Conservation (phyloP, 2,113 vertebrate genomes). For the Scytalopus superciliaris region DNA sequence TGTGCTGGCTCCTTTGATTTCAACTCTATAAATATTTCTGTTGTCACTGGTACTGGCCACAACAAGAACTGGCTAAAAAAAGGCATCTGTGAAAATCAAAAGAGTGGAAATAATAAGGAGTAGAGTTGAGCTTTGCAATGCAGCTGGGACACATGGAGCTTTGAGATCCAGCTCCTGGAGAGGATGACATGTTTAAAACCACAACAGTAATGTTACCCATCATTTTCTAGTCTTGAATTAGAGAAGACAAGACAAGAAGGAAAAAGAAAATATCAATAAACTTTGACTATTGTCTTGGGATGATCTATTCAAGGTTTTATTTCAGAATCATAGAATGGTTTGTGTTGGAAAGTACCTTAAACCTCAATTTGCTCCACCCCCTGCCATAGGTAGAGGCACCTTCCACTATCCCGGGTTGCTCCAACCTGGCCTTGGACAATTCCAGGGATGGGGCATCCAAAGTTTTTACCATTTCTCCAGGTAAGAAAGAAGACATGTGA, state of each 20-base stretch:
- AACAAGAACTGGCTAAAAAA: not conserved
- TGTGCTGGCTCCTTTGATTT: not conserved
- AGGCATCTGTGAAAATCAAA: not conserved
- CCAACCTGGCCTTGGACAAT: not conserved
- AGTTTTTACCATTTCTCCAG: not conserved
- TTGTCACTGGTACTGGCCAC: not conserved
- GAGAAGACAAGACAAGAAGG: not conserved
- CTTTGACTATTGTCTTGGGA: not conserved
- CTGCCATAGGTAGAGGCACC: not conserved
- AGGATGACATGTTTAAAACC: not conserved
- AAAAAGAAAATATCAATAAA: not conserved
- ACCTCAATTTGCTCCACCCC: rapidly evolving
- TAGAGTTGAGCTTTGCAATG: not conserved
- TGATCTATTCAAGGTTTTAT: not conserved
- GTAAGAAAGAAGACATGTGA: not conserved
- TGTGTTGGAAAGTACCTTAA: not conserved
- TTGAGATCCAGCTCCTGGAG: not conserved
- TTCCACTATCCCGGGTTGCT: not conserved
- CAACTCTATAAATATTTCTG: not conserved
- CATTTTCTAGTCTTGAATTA: not conserved
- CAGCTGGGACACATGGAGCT: not conserved
- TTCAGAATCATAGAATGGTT: not conserved
- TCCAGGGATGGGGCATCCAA: not conserved
- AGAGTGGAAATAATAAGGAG: not conserved
- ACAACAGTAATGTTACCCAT: not conserved